Evolutionary conservation across 2,113 vertebrate genomes (phyloP), one percentile per base, ranked within the genome.

Genomic region (Stomatorhinus ivindoensis): DNA sequence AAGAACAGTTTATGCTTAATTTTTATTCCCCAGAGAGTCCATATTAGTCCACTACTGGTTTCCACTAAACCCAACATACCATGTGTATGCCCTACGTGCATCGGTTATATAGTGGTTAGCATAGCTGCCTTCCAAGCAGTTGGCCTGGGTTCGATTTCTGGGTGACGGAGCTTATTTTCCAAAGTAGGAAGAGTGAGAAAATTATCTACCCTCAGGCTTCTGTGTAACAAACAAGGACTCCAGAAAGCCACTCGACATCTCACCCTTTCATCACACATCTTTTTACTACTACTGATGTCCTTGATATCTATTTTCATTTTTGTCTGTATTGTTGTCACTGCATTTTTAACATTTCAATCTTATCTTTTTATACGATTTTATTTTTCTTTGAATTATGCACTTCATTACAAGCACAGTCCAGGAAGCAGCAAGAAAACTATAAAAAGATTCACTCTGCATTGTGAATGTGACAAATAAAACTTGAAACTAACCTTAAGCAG

Each of bases 111-210:
- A 92, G 91, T 95, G 95, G 91, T 94, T n/a, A 95, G 94, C 95
- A 95, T 95, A 95, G 94, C 93, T 96, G 94, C 94, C 95, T 96
- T 94, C 95, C 94, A 95, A 95, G n/a, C n/a, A 27, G n/a, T 27
- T 27, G n/a, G n/a, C 9, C n/a, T 65, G 24, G 10, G n/a, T 69
- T 69, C 1, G n/a, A 69, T 69, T 31, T 11, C 27, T 31, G 61
- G 61, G 1, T 0, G 1, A 69, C n/a, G 1, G 3, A 69, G 27
- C n/a, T 69, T 69, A 31, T 69, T 69, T 69, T 65, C n/a, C n/a
- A 65, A 65, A 65, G 24, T 10, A 27, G n/a, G 9, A 27, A 65
- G 61, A 61, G 7, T 61, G 55, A 61, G 21, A 61, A n/a, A 61
- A n/a, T 19, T 7, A 8, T n/a, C 21, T n/a, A 24, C n/a, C 24